Conservation (phyloP, 1,140 invertebrate genomes). For the Pseudoatta argentina region DNA sequence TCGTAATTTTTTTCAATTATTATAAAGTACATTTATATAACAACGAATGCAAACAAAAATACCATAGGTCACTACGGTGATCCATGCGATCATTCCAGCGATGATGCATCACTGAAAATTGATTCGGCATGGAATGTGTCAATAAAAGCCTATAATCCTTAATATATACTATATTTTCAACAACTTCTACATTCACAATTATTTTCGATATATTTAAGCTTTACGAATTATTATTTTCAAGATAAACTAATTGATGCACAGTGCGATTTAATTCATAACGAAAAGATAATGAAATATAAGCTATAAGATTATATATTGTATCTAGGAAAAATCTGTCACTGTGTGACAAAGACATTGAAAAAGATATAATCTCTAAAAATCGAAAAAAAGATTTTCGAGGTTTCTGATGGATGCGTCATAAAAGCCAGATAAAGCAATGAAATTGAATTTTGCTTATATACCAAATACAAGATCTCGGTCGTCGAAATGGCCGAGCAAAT, state of each 20-base stretch:
- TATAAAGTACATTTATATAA: too few relatives aligned
- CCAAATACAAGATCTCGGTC: conserved; percentile 7
- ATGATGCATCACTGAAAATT: too few relatives aligned
- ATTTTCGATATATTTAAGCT: neutral
- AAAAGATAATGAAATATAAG: neutral
- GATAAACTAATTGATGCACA: neutral
- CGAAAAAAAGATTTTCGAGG: neutral
- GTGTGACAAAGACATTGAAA: neutral
- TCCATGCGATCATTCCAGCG: too few relatives aligned
- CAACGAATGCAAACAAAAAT: too few relatives aligned
- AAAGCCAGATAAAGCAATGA: conserved; percentile 19
- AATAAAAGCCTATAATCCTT: neutral
- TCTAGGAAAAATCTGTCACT: neutral
- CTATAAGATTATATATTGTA: neutral
- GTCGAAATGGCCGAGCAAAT: conserved; percentile 45
- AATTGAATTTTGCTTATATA: conserved; percentile 54
- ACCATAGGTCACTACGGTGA: too few relatives aligned
- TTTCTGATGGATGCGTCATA: conserved; percentile 4
- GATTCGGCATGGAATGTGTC: too few relatives aligned
- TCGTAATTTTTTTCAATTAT: too few relatives aligned
- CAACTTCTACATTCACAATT: neutral
- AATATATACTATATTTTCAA: neutral
- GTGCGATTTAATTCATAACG: conserved; percentile 12
- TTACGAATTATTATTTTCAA: neutral
- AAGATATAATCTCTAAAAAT: neutral